Evolutionary conservation across 2,888 invertebrate species (phyloP).

Genomic region (Hesperia comma): DNA sequence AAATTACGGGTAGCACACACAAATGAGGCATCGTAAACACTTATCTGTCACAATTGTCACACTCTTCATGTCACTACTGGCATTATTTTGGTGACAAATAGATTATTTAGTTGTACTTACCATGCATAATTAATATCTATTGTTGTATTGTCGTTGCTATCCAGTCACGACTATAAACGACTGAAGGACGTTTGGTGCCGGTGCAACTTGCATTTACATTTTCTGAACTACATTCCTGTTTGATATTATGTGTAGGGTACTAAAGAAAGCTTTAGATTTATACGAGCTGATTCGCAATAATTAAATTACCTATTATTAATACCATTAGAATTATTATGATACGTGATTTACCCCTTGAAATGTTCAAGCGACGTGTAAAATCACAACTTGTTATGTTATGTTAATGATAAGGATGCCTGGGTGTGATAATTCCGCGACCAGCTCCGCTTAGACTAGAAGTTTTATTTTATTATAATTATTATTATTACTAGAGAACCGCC

Average conservation of each 20-base stretch:
- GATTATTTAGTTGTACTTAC: neutral
- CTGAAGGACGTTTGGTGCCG: slow-evolving; percentile 21
- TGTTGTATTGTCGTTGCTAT: neutral
- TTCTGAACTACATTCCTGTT: slow-evolving; percentile 4
- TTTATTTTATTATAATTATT: too few species aligned
- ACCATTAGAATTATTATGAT: too few species aligned
- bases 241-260: neutral
- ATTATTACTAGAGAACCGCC: too few species aligned
- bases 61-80: neutral
- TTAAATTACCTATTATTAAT: neutral
- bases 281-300: neutral
- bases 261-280: neutral
- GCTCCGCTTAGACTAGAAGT: too few species aligned
- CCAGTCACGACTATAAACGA: slow-evolving; percentile 16
- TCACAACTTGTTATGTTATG: too few species aligned
- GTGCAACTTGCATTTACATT: slow-evolving; percentile 18
- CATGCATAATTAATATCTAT: slow-evolving; percentile 12
- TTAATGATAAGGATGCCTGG: too few species aligned
- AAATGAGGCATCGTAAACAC: neutral
- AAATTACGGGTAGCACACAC: neutral
- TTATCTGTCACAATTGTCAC: neutral
- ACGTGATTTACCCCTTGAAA: too few species aligned
- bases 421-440: too few species aligned
- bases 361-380: too few species aligned
- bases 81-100: neutral